Percentiles rank a stretch among this genome's conserved stretches.
Evolutionary conservation across 2,797 vertebrate species (phyloP).

Genomic region (Hemibagrus guttatus): DNA sequence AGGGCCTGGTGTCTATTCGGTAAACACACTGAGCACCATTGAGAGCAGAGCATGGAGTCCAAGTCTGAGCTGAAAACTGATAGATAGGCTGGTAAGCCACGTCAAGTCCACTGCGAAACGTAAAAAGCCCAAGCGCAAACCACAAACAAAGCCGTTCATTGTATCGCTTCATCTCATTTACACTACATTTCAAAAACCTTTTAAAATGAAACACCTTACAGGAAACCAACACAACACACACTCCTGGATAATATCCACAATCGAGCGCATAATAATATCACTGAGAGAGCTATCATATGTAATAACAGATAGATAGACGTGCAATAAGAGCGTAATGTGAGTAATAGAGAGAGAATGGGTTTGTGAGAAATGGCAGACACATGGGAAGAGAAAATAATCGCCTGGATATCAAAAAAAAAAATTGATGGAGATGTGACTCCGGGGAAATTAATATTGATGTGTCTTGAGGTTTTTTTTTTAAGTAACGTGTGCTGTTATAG

Average conservation of each 20-base stretch:
- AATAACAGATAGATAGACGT: too few relatives aligned
- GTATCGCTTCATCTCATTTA: conserved; percentile 45
- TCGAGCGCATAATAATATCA: background rate
- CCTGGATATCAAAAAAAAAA: background rate
- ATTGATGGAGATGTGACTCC: background rate
- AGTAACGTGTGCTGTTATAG: background rate
- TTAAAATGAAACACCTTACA: background rate
- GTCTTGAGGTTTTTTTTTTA: background rate
- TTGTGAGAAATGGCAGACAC: background rate
- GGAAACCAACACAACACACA: background rate
- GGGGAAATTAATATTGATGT: background rate
- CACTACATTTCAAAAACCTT: background rate
- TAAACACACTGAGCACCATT: conserved; percentile 73
- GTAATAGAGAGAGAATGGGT: background rate
- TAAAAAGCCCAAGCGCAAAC: conserved; percentile 49
- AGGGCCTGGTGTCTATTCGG: conserved; percentile 67
- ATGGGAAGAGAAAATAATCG: background rate
- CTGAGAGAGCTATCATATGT: too few relatives aligned
- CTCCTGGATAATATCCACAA: background rate
- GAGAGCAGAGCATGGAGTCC: conserved; percentile 59
- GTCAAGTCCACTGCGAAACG: conserved; percentile 64
- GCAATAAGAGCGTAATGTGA: background rate
- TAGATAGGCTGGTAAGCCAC: conserved; percentile 63
- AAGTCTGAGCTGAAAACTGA: conserved; percentile 71
- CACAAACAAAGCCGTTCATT: conserved; percentile 65